phyloP scores from a whole-genome alignment of 2,113 vertebrate genomes.

The Anser cygnoides region DNA sequence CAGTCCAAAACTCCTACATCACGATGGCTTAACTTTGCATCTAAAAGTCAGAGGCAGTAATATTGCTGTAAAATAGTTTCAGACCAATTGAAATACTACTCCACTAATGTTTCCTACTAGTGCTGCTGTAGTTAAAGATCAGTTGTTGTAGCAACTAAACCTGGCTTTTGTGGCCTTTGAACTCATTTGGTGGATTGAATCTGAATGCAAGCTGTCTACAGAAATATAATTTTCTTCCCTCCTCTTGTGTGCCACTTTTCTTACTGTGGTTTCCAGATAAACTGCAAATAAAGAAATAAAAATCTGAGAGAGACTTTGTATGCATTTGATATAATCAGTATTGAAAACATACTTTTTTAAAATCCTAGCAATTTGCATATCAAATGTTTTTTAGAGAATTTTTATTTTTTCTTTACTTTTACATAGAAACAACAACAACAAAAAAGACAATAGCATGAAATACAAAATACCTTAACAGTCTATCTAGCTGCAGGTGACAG shows the following conservation, averaged over 20 bases:
- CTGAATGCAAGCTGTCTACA: slow-evolving; percentile 74
- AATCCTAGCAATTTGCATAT: background rate
- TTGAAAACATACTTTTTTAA: background rate
- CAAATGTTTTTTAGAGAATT: background rate
- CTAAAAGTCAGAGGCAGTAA: background rate
- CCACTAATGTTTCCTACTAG: background rate
- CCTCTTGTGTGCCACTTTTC: background rate
- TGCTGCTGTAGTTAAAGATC: background rate
- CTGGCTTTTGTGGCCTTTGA: background rate
- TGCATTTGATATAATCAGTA: background rate
- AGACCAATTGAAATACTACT: background rate
- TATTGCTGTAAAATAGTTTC: background rate
- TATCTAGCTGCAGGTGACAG: background rate
- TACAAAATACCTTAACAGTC: background rate
- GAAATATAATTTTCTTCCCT: background rate
- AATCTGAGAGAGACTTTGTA: background rate
- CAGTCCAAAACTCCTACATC: background rate
- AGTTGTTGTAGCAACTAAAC: background rate
- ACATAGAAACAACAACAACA: background rate
- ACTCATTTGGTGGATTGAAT: background rate
- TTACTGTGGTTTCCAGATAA: background rate
- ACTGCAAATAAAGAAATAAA: background rate
- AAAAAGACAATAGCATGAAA: background rate
- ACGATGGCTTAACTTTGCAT: rapidly evolving
- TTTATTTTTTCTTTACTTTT: background rate